Evolutionary conservation across 2,888 invertebrate species (phyloP), one percentile per base, ranked within the genome.

Genomic region (Masnerella sp.): DNA sequence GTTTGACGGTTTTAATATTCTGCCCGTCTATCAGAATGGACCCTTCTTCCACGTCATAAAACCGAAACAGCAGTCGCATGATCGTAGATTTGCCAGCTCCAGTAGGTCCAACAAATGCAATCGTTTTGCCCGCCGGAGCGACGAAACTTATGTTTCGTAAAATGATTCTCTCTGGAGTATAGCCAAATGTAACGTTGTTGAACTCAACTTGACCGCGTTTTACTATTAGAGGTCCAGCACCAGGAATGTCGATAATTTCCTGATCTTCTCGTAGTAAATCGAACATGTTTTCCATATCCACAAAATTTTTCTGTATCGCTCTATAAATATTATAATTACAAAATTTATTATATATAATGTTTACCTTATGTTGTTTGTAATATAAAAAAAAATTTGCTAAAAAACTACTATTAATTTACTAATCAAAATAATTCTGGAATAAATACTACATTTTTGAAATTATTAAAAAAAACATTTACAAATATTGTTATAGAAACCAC

Each of bases 231-330:
- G 92, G 91, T 0, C 91, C 91, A 5, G 97, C 96, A 56, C 94
- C 93, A 0, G 93, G 91, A 0, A 92, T 92, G 88, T 99, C 97
- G 2, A 92, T 90, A 17, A 98, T 92, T 89, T 99, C 98, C 56
- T 94, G 92, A 40, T 94, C 92, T 82, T 96, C 96, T 32, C 94
- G 91, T 82, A 99, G 90, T 74, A 99, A 88, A 79, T 98, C 98
- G 86, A 99, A 97, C 99, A 99, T 98, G 88, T 99, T 99, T 88
- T 99, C 99, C 99, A 99, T 99, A 84, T 99, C 99, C 12, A 99
- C 93, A 84, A 99, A 99, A 84, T 97, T 96, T 89, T 96, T 96
- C 86, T 99, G 99, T 69, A 99, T 98, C 61, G 96, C 95, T 84
- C 98, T 96, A 85, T 14, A 81, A 81, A 58, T 72, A 77, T n/a